Conservation (phyloP, 1,140 invertebrate species). For the Ladona fulva region DNA sequence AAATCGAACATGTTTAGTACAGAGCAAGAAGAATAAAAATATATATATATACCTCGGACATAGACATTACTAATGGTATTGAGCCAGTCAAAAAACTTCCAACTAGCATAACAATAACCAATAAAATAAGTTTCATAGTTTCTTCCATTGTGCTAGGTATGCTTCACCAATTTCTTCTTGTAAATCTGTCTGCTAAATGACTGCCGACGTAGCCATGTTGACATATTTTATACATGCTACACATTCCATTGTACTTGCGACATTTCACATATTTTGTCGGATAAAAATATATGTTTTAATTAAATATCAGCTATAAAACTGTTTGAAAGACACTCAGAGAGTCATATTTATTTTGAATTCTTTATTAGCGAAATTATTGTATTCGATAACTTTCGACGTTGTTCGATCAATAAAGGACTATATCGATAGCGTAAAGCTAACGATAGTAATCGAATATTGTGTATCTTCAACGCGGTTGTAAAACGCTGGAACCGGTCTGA, state of each 20-base stretch:
- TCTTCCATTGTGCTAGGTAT: slow-evolving; percentile 64
- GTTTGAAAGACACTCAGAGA: too few species aligned
- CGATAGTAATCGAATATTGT: too few species aligned
- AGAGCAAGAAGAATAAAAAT: not conserved
- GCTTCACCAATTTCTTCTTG: not conserved
- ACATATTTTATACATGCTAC: not conserved
- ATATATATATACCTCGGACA: slow-evolving; percentile 70
- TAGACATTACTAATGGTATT: slow-evolving; percentile 82
- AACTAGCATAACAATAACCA: slow-evolving; percentile 85
- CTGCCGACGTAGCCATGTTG: slow-evolving; percentile 6
- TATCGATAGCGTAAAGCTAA: too few species aligned
- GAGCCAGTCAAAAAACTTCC: slow-evolving; percentile 90
- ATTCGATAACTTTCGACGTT: too few species aligned
- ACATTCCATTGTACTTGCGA: not conserved
- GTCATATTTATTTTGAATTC: too few species aligned
- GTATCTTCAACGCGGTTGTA: too few species aligned
- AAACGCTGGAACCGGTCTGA: too few species aligned
- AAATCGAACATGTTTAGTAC: not conserved
- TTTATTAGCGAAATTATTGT: too few species aligned
- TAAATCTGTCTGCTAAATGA: not conserved
- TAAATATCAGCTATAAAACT: too few species aligned
- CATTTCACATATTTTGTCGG: not conserved
- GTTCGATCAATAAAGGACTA: too few species aligned
- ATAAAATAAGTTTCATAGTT: slow-evolving; percentile 63
- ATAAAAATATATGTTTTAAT: too few species aligned